These are phyloP conservation scores for Porites divaricata DNA, from an alignment of 92 coral and sea anemone genomes.

Conservation along the genomic window DNA sequence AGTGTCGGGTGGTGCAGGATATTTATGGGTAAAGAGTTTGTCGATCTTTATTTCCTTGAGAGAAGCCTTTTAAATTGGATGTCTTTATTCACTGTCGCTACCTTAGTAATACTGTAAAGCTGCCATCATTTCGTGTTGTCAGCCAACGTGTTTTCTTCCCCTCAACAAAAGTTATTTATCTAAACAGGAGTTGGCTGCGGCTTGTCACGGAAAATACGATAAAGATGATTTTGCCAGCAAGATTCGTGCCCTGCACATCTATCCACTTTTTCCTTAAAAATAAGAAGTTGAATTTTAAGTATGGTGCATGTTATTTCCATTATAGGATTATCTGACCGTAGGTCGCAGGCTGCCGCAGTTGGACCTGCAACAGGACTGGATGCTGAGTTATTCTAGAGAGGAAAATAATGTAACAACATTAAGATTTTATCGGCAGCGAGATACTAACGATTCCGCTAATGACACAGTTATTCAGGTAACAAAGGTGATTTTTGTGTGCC, in stretches of 20 bases:
- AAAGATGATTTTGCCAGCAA: too few relatives aligned
- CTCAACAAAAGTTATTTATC: too few relatives aligned
- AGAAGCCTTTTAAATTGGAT: not conserved
- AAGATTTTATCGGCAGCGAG: conserved; percentile 7
- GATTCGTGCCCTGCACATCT: too few relatives aligned
- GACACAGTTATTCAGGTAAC: conserved; percentile 2
- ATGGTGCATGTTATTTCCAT: not conserved
- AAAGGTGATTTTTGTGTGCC: not conserved
- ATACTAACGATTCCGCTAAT: not conserved
- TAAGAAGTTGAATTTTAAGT: not conserved
- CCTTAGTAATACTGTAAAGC: too few relatives aligned
- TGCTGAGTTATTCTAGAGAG: not conserved
- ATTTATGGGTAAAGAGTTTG: not conserved
- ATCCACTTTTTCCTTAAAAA: too few relatives aligned
- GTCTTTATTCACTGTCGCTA: not conserved
- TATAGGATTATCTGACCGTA: conserved; percentile 14
- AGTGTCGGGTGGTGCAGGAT: not conserved
- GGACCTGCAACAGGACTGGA: conserved; percentile 20
- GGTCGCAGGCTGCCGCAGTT: not conserved
- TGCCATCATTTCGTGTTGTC: too few relatives aligned
- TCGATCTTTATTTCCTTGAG: too few relatives aligned
- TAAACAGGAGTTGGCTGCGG: too few relatives aligned
- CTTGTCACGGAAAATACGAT: too few relatives aligned
- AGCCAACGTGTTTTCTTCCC: too few relatives aligned
- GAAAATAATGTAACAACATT: conserved; percentile 5